These are phyloP conservation scores for Chaetodon auriga DNA, from an alignment of 2,113 vertebrate species.

Conservation along the genomic window DNA sequence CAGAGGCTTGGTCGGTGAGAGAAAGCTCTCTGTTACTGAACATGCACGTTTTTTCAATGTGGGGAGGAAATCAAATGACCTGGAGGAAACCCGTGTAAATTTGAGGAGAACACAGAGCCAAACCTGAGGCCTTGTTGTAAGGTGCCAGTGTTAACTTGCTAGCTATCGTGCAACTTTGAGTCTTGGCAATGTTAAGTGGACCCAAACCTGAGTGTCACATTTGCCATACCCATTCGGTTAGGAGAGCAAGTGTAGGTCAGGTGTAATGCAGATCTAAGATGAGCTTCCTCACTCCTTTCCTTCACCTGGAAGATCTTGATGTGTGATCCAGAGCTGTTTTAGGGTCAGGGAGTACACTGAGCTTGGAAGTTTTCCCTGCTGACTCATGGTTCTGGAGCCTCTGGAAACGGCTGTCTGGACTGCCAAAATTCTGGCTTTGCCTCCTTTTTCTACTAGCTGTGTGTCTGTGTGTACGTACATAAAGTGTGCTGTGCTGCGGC, in stretches of 20 bases:
- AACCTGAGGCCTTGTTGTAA: neutral
- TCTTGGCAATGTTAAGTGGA: neutral
- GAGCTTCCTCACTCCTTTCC: neutral
- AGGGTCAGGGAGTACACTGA: slow-evolving; percentile 77
- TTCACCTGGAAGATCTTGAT: slow-evolving; percentile 45
- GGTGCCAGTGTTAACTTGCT: neutral
- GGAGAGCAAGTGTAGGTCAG: neutral
- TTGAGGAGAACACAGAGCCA: neutral
- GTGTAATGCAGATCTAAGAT: slow-evolving; percentile 27
- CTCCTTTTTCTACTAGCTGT: slow-evolving; percentile 53
- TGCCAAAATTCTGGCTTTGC: slow-evolving; percentile 72
- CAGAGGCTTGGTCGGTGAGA: neutral
- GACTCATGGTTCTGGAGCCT: slow-evolving; percentile 81
- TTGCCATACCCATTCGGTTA: neutral
- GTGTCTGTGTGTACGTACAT: slow-evolving; percentile 51
- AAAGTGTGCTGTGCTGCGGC: slow-evolving; percentile 51
- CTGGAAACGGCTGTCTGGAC: slow-evolving; percentile 72
- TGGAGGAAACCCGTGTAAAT: neutral
- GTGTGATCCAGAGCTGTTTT: slow-evolving; percentile 60
- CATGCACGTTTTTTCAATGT: neutral
- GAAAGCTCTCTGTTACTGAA: neutral
- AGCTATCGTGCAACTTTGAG: neutral
- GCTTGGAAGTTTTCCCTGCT: slow-evolving; percentile 80
- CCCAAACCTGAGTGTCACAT: slow-evolving; percentile 10
- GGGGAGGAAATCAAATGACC: neutral